Base-by-base conservation (phyloP, 2,113 vertebrate genomes). In the Dicerorhinus sumatrensis region DNA sequence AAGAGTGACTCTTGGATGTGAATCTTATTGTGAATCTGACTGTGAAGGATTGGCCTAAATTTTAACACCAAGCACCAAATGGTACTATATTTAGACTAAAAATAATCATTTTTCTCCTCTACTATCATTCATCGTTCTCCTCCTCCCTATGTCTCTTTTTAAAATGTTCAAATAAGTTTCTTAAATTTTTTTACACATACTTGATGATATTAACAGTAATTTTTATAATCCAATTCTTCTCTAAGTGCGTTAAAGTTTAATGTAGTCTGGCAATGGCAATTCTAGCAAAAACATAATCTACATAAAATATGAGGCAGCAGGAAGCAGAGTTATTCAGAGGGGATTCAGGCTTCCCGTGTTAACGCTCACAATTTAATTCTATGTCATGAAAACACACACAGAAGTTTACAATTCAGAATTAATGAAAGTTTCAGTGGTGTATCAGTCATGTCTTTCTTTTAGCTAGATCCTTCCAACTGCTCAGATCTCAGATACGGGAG, bases 231-330 rank as follows among this genome's bases (percentile, higher is more conserved):
- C 18, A 97, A 33, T 92, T 98, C 76, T 97, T 98, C 36, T 96
- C 83, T 97, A 83, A 63, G 14, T 97, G 17, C 58, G 93, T 98
- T 98, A 98, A 98, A 98, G 13, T 91, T 98, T 97, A 98, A 98
- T 98, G 63, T 46, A 96, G 77, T 96, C 82, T 93, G 96, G 36
- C 8, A 92, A 96, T 36, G 76, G 51, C 14, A 94, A 95, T 98
- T 95, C 46, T 96, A 96, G 63, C n/a, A 85, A 98, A 98, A 82
- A 1, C 2, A 3, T 96, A 94, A 96, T 97, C 95, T 98, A 31
- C 96, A 97, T 98, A 97, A 98, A 98, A 98, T 58, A 89, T 90
- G 83, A 98, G 88, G 12, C 17, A 2, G 17, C 85, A 97, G 96
- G 79, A 95, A 97, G 90, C 3, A 96, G 0, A n/a, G 39, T 90